A percentile compares a stretch with the other conserved stretches of the same genome.
phyloP scores from a whole-genome alignment of 2,113 vertebrate species.

The Sula dactylatra region DNA sequence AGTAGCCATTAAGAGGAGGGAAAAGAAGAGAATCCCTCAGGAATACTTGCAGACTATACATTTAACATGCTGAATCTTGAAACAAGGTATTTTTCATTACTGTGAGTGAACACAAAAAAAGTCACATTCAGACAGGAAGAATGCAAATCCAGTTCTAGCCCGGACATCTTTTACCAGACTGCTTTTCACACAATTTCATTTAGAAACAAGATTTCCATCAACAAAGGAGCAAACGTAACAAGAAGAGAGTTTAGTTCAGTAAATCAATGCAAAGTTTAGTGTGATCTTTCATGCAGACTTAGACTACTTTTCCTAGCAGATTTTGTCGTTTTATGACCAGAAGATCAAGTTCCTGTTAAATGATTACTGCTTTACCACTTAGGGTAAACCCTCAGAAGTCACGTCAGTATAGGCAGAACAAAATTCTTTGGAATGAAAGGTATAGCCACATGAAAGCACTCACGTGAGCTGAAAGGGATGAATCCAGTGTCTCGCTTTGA shows the following conservation, averaged over 20 bases:
- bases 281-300: background rate
- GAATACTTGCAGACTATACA: background rate
- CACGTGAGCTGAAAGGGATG: background rate
- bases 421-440: background rate
- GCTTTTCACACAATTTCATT: background rate
- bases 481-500: background rate
- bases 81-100: background rate
- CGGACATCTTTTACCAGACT: background rate
- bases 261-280: background rate
- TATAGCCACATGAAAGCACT: background rate
- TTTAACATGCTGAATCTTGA: background rate
- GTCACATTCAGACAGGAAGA: background rate
- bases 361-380: background rate
- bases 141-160: background rate
- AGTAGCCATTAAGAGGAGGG: background rate
- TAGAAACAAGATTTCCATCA: background rate
- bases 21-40: background rate
- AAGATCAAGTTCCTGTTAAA: background rate
- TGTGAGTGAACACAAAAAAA: background rate
- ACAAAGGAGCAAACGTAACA: background rate
- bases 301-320: background rate
- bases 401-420: background rate
- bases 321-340: background rate
- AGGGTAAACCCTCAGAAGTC: background rate
- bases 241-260: background rate